Conservation (phyloP, 1,140 invertebrate genomes). For the Ceratina calcarata region DNA sequence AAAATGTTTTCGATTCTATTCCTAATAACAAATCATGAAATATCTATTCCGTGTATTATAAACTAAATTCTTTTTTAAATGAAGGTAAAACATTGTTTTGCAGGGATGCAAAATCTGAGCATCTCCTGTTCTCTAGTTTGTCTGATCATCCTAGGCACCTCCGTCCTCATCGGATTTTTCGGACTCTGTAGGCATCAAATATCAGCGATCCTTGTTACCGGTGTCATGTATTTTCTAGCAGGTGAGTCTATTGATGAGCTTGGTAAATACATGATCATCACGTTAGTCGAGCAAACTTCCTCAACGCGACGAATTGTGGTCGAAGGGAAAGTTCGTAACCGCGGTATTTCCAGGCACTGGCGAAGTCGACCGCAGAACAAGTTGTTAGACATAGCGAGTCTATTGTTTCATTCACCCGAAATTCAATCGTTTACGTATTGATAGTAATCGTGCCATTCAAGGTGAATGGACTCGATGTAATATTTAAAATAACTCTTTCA, state of each 20-base stretch:
- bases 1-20: too few relatives aligned
- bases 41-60: not conserved
- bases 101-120: constrained; percentile 96
- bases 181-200: constrained; percentile 93
- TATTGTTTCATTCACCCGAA: not conserved
- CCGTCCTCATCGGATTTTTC: constrained; percentile 91
- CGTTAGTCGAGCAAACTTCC: constrained; percentile 10
- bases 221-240: constrained; percentile 94
- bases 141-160: constrained; percentile 90
- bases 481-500: too few relatives aligned
- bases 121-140: constrained; percentile 95
- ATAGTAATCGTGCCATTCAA: too few relatives aligned
- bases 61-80: not conserved
- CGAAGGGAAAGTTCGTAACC: constrained; percentile 4
- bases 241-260: constrained; percentile 81
- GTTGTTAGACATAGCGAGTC: not conserved
- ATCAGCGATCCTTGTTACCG: constrained; percentile 93
- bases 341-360: constrained; percentile 15
- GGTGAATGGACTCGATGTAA: too few relatives aligned
- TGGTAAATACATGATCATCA: not conserved
- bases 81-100: not conserved
- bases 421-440: not conserved
- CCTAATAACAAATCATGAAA: too few relatives aligned
- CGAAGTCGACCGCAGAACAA: constrained; percentile 19
- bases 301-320: not conserved